Conservation (phyloP, 2,113 vertebrate species). For the Grus americana region DNA sequence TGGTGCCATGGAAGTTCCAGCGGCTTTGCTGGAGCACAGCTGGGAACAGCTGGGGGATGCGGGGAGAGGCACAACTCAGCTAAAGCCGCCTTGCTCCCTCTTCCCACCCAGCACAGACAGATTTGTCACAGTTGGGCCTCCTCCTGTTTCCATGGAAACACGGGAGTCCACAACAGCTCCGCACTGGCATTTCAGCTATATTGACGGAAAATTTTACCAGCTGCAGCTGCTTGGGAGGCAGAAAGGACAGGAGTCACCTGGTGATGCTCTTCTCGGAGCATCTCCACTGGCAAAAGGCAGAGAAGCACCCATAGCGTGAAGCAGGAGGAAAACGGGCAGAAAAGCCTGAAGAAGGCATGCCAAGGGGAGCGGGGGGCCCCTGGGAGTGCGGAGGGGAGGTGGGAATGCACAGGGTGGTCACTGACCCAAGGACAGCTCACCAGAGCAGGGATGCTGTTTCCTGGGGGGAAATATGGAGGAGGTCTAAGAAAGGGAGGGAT, state of each 20-base stretch:
- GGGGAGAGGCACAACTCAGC: neutral
- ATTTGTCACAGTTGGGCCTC: slow-evolving; percentile 64
- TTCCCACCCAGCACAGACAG: slow-evolving; percentile 33
- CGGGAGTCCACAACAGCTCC: slow-evolving; percentile 61
- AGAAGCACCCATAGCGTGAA: neutral
- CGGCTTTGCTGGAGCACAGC: neutral
- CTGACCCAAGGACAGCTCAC: neutral
- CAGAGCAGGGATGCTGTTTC: neutral
- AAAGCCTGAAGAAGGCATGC: neutral
- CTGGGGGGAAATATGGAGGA: neutral
- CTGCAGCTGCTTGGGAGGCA: slow-evolving; percentile 6
- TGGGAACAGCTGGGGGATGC: neutral
- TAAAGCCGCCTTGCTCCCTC: slow-evolving; percentile 20
- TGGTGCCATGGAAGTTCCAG: too few relatives aligned
- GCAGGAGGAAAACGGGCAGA: neutral
- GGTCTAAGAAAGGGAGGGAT: neutral
- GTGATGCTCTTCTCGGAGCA: neutral
- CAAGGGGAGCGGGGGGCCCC: rapidly evolving
- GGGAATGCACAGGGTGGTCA: neutral
- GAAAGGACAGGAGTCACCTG: neutral
- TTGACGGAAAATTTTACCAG: slow-evolving; percentile 47
- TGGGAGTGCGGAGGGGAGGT: neutral
- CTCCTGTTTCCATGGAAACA: slow-evolving; percentile 69
- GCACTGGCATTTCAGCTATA: neutral
- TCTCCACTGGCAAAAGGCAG: neutral